Conservation (phyloP, 2,113 vertebrate genomes). For the Pongo abelii region DNA sequence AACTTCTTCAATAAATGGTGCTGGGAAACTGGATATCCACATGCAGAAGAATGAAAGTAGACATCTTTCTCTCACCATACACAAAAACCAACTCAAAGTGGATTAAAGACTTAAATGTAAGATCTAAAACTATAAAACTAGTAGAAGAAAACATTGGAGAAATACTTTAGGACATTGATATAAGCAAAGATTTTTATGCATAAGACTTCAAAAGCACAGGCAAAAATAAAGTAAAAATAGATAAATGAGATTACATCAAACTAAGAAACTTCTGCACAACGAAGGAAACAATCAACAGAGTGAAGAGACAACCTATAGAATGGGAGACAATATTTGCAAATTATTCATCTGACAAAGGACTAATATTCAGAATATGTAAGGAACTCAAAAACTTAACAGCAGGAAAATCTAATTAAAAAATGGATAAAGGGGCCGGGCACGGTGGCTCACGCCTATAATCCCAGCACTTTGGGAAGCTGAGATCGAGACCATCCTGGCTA, state of each 20-base stretch:
- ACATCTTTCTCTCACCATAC: not conserved
- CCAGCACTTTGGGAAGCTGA: too few relatives aligned
- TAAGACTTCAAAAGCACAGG: not conserved
- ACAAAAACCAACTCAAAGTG: not conserved
- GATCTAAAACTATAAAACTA: not conserved
- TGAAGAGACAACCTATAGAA: not conserved
- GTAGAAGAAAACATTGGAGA: not conserved
- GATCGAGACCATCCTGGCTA: too few relatives aligned
- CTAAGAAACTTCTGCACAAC: not conserved
- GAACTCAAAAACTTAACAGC: not conserved
- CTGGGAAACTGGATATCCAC: not conserved
- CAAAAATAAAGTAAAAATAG: not conserved
- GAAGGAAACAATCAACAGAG: not conserved
- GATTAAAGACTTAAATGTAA: not conserved
- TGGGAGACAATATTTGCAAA: not conserved
- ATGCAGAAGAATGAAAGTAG: not conserved
- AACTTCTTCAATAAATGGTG: not conserved
- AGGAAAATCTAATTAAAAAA: not conserved
- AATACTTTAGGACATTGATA: not conserved
- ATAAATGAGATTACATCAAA: not conserved
- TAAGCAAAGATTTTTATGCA: not conserved
- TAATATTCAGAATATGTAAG: not conserved
- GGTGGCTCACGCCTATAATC: too few relatives aligned
- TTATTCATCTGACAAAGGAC: not conserved
- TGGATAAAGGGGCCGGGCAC: not conserved